Percentiles rank a stretch among this genome's conserved stretches.
Conservation (phyloP, 2,888 invertebrate genomes). For the Globia sparganii region DNA sequence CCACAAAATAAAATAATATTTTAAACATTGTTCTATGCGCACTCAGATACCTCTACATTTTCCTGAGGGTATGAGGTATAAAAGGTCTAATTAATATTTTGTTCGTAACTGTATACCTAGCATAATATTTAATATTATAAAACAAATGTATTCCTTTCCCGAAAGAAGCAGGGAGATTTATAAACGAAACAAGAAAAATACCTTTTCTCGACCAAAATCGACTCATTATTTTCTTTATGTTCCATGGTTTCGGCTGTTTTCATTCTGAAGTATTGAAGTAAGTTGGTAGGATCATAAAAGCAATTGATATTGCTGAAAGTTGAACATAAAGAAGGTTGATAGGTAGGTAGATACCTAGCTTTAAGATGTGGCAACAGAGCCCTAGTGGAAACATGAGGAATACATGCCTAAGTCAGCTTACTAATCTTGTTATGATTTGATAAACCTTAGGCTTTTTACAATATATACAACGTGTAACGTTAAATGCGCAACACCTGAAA, state of each 20-base stretch:
- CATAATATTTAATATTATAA: not conserved
- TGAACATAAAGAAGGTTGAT: not conserved
- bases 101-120: constrained; percentile 2
- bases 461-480: too few species aligned
- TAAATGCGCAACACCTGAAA: too few species aligned
- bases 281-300: too few species aligned
- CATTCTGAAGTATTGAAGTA: not conserved
- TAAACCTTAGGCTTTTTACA: not conserved
- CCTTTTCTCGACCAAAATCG: not conserved
- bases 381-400: not conserved
- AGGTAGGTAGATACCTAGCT: not conserved
- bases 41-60: not conserved
- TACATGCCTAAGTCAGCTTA: not conserved
- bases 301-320: not conserved
- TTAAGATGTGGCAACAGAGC: not conserved
- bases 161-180: not conserved
- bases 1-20: constrained; percentile 13
- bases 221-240: not conserved
- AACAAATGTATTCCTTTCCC: not conserved
- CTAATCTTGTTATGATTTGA: constrained; percentile 7
- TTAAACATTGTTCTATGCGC: constrained; percentile 3
- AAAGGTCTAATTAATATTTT: constrained; percentile 15
- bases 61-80: constrained; percentile 4
- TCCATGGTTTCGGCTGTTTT: not conserved
- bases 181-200: not conserved